Evolutionary conservation across 2,888 invertebrate species (phyloP).

Genomic region (Eledone cirrhosa): DNA sequence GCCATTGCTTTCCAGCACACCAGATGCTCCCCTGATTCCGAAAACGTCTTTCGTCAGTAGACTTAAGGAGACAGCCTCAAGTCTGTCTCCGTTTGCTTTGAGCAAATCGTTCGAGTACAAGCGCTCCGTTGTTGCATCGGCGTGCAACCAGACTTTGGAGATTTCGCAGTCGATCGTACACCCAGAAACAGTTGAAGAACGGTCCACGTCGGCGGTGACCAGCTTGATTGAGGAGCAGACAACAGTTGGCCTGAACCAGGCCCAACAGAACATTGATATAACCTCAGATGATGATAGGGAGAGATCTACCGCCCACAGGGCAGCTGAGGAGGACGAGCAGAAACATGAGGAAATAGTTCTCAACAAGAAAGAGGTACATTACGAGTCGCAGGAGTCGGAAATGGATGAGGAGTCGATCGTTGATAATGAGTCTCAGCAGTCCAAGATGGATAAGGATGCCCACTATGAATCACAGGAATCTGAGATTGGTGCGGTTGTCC

Average conservation of each 20-base stretch:
- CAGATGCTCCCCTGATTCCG: not conserved
- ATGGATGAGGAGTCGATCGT: not conserved
- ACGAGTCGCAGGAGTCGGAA: not conserved
- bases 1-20: constrained; percentile 10
- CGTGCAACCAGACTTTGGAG: constrained; percentile 7
- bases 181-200: no score
- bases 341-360: no score
- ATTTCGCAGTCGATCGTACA: not conserved
- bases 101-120: not conserved
- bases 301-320: not conserved
- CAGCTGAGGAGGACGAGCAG: not conserved
- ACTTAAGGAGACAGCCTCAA: not conserved
- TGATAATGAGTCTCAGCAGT: not conserved
- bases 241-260: no score
- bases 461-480: constrained; percentile 17
- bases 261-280: not conserved
- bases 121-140: not conserved
- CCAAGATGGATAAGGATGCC: not conserved
- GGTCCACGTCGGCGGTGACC: no score
- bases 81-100: not conserved
- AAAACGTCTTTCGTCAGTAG: not conserved
- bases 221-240: no score
- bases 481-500: not conserved
- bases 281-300: not conserved
- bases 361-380: not conserved